Base-by-base conservation (phyloP, 2,113 vertebrate genomes). In the Tricholaema leucomelas region DNA sequence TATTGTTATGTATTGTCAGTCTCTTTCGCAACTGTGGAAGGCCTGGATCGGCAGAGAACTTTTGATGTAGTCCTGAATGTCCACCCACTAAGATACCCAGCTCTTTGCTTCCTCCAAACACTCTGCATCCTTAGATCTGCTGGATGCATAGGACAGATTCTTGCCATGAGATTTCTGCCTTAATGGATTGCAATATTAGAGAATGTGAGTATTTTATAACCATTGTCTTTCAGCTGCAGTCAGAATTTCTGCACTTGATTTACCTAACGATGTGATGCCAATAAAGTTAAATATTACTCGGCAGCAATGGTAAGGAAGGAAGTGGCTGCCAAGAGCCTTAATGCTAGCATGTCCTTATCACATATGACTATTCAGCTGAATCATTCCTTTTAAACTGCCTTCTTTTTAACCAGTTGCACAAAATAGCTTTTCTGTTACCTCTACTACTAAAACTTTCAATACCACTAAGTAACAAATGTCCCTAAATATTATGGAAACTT, bases 401-500 rank as follows among this genome's bases (percentile, higher is more conserved):
- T 80, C 88, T 84, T 77, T 17, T 66, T 44, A 44, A 65, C 35
- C 77, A 50, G 84, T 74, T 85, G 46, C 15, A 13, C 67, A 87
- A 27, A 75, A 46, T 12, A 85, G 69, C 64, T 48, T 17, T 63
- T 67, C 15, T 89, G 82, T 76, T 86, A 81, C 33, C 36, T 2
- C 4, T 33, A 72, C 54, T 81, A 78, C 83, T 63, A 91, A 79
- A 91, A 85, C 38, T 85, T 90, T 10, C 17, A 90, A 88, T 80
- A 92, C 31, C 31, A 76, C 42, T 27, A 85, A 21, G 55, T 54
- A 89, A 87, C 44, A 79, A 79, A 70, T 71, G 46, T 66, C 60
- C 48, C 75, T 82, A 90, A 91, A 83, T 91, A 93, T 92, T 91
- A 60, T 58, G 54, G 76, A 88, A 95, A 88, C 24, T 21, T 90